phyloP scores from a whole-genome alignment of 2,888 invertebrate species.

The Dascillus cervinus region DNA sequence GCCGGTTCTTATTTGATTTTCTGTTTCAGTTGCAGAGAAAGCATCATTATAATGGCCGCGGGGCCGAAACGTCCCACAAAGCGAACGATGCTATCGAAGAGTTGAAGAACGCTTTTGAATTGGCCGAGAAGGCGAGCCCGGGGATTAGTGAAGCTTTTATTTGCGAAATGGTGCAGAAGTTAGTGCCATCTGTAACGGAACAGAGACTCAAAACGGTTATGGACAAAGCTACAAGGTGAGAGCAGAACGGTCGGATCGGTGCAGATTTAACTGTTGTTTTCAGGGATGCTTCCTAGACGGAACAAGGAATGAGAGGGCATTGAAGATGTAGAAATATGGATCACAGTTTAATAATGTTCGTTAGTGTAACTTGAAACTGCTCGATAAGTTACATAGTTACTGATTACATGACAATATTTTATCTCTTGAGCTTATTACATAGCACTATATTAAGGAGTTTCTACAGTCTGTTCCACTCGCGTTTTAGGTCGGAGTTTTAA shows the following conservation, averaged over 20 bases:
- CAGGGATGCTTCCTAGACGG: constrained; percentile 32
- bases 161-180: constrained; percentile 63
- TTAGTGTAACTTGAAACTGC: constrained; percentile 12
- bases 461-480: constrained; percentile 20
- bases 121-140: constrained; percentile 77
- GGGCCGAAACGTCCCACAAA: constrained; percentile 39
- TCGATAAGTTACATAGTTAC: constrained; percentile 22
- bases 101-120: constrained; percentile 76
- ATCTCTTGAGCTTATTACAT: constrained; percentile 32
- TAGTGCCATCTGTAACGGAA: constrained; percentile 57
- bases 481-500: constrained; percentile 14
- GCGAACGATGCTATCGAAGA: constrained; percentile 79
- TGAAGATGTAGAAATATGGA: constrained; percentile 6
- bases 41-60: constrained; percentile 53
- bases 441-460: constrained; percentile 24
- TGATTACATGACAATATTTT: constrained; percentile 39
- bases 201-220: constrained; percentile 52
- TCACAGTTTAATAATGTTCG: constrained; percentile 9
- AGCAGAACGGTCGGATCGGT: too few species aligned
- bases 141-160: constrained; percentile 81
- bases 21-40: constrained; percentile 63
- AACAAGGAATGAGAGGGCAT: constrained; percentile 1
- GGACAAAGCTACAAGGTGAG: constrained; percentile 52
- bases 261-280: too few species aligned
- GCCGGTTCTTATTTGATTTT: constrained; percentile 1